Base-by-base conservation (phyloP, 2,888 invertebrate species). In the Epistrophella euchroma region DNA sequence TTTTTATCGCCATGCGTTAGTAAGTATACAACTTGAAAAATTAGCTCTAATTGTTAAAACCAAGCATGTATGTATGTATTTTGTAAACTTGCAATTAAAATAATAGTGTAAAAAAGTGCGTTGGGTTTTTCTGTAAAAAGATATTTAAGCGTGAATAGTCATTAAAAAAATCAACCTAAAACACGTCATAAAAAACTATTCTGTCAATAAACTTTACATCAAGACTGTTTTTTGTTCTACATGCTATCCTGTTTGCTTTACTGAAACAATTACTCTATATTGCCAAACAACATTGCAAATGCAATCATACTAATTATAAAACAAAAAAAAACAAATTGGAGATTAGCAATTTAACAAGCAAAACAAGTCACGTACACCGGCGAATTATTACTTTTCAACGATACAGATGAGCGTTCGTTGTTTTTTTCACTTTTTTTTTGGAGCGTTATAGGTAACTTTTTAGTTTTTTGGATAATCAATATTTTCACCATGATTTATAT, bases 351-450 rank as follows among this genome's bases (percentile, higher is more conserved):
- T 17, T 17, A 17, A 17, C 45, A 17, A 45, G 45, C 45, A 45
- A 45, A 45, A 45, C 45, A 45, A 45, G 45, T 45, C 45, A 45
- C 45, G 45, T 45, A 45, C 45, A 45, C 45, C 45, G 45, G 45
- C 45, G 45, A 45, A 45, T 17, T 5, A 43, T n/a, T 17, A 17
- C 17, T 4, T 45, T 43, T 17, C 17, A 45, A 17, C n/a, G 3
- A 10, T 17, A 17, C 45, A 43, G 32, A 9, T 0, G 40, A 13
- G n/a, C n/a, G 15, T 43, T 43, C 40, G 1, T 43, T 2, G 0
- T 45, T 45, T 17, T 45, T 17, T 45, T 45, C 45, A 40, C 43
- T n/a, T 43, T 45, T 45, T n/a, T n/a, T n/a, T 17, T 4, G 40
- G 40, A 40, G n/a, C n/a, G 15, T 2, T 43, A n/a, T n/a, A n/a